Conservation (phyloP, 2,797 vertebrate species). For the Manis javanica region DNA sequence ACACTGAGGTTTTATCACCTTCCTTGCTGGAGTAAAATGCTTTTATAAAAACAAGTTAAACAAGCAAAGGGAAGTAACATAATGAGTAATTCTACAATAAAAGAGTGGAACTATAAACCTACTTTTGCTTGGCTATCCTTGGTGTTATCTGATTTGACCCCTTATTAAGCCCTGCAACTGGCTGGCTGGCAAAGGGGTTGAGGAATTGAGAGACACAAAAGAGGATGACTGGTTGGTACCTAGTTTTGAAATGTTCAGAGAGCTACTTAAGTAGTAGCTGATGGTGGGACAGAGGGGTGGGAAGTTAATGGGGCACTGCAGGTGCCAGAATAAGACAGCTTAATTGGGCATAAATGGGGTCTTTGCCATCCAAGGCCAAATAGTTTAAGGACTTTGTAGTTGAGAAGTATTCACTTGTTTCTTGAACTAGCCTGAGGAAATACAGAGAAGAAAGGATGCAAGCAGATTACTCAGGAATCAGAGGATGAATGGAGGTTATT, state of each 20-base stretch:
- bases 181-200: not conserved
- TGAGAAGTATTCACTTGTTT: not conserved
- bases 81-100: slow-evolving; percentile 61
- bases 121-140: not conserved
- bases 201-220: not conserved
- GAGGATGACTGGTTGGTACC: not conserved
- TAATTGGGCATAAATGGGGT: not conserved
- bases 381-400: not conserved
- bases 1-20: slow-evolving; percentile 52
- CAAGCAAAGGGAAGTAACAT: slow-evolving; percentile 41
- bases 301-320: too few relatives aligned
- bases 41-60: slow-evolving; percentile 61
- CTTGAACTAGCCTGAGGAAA: not conserved
- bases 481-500: not conserved
- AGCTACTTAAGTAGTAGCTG: not conserved
- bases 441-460: not conserved
- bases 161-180: not conserved
- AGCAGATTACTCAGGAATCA: not conserved
- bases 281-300: not conserved
- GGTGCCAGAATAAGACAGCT: not conserved
- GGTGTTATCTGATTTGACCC: not conserved
- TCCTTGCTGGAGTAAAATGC: slow-evolving; percentile 36
- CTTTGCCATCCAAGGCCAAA: not conserved
- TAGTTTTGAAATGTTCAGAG: not conserved
- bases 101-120: slow-evolving; percentile 8